Percentiles rank a stretch among this genome's conserved stretches.
phyloP scores from a whole-genome alignment of 2,113 vertebrate species.

The Alectura lathami region DNA sequence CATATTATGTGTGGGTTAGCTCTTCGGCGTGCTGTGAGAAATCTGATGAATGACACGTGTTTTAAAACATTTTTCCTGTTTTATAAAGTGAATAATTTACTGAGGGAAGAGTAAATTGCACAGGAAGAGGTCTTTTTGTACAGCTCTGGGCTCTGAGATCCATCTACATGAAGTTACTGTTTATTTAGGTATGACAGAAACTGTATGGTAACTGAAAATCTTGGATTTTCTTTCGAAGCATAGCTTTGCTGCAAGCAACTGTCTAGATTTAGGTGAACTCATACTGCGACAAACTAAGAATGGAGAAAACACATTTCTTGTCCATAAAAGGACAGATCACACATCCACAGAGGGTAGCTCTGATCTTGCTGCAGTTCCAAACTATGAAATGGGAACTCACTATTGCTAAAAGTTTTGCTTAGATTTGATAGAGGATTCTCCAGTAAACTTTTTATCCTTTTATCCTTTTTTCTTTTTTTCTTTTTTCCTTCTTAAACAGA shows the following conservation, averaged over 20 bases:
- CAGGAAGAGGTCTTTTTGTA: background rate
- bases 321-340: conserved; percentile 71
- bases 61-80: conserved; percentile 17
- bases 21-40: background rate
- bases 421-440: background rate
- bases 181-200: conserved; percentile 39
- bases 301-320: conserved; percentile 73
- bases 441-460: background rate
- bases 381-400: conserved; percentile 35
- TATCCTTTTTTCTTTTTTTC: background rate
- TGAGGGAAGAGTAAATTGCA: background rate
- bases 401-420: conserved; percentile 23
- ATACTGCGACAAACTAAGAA: conserved; percentile 66
- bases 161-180: background rate
- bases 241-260: conserved; percentile 38
- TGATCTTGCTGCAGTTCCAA: conserved; percentile 48
- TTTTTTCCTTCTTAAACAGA: background rate
- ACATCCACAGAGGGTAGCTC: conserved; percentile 54
- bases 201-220: conserved; percentile 25
- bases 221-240: background rate
- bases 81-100: background rate
- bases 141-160: background rate
- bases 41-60: background rate
- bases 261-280: conserved; percentile 68
- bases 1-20: background rate